A percentile compares a stretch with the other conserved stretches of the same genome.
Evolutionary conservation across 2,113 vertebrate species (phyloP).

Genomic region (Monopterus albus): DNA sequence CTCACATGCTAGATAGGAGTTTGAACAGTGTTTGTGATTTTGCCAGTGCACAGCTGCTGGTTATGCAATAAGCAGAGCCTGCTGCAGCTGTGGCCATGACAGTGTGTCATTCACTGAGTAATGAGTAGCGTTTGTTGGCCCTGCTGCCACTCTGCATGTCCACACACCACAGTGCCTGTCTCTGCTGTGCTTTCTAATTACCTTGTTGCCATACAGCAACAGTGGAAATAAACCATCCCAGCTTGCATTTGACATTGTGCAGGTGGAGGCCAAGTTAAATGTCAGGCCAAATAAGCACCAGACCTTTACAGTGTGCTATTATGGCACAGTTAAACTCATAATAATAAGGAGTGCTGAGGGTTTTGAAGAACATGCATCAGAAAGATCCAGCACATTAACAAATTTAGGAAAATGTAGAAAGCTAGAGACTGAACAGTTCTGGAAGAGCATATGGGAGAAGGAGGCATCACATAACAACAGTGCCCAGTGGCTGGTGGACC

Average conservation of each 20-base stretch:
- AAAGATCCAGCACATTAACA: no score
- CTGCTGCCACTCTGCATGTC: constrained; percentile 1
- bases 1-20: constrained; percentile 22
- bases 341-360: not conserved
- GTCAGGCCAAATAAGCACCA: not conserved
- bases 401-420: no score
- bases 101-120: constrained; percentile 37
- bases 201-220: constrained; percentile 56
- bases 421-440: no score
- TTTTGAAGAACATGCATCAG: not conserved
- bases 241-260: not conserved
- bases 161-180: not conserved
- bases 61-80: constrained; percentile 43
- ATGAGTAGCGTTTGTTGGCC: constrained; percentile 28
- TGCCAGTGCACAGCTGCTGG: not conserved
- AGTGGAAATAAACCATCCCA: constrained; percentile 28
- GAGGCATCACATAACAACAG: no score
- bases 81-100: constrained; percentile 5
- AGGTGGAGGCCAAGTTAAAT: not conserved
- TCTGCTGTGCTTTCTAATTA: constrained; percentile 28
- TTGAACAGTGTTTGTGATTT: constrained; percentile 16
- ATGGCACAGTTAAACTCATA: not conserved
- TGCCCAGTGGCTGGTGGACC: no score
- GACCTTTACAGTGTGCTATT: not conserved
- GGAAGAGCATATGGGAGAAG: no score